A percentile compares a stretch with the other conserved stretches of the same genome.
phyloP scores from a whole-genome alignment of 2,113 vertebrate genomes.

The Balaeniceps rex region DNA sequence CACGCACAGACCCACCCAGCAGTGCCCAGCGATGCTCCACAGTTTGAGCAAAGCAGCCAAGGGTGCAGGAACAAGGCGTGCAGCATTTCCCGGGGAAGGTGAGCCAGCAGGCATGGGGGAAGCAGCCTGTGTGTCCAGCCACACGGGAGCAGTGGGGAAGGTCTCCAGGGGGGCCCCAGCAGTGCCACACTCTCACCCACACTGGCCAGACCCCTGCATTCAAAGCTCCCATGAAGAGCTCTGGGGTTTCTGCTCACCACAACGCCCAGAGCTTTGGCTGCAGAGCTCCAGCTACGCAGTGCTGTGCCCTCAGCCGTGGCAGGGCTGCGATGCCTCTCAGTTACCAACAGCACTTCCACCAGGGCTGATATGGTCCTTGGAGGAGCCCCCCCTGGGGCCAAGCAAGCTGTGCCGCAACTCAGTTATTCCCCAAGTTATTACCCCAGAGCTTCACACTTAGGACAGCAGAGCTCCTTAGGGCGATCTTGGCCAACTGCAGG shows the following conservation, averaged over 20 bases:
- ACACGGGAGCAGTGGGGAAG: background rate
- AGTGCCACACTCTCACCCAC: background rate
- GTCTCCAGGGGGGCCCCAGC: background rate
- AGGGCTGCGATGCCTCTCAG: background rate
- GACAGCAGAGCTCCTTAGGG: background rate
- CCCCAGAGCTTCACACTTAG: background rate
- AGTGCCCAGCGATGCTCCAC: background rate
- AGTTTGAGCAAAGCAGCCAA: background rate
- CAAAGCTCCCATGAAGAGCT: background rate
- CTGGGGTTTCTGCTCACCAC: background rate
- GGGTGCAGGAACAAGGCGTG: background rate
- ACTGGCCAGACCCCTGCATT: background rate
- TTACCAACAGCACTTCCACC: background rate
- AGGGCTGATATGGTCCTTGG: background rate
- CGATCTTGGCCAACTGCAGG: background rate
- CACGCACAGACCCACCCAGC: background rate
- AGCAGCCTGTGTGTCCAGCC: background rate
- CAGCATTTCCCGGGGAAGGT: background rate
- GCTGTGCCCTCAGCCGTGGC: background rate
- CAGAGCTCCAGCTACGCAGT: background rate
- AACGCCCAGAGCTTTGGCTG: background rate
- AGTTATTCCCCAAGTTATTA: background rate
- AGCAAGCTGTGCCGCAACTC: background rate
- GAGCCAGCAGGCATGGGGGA: background rate
- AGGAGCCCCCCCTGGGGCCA: background rate